phyloP scores from a whole-genome alignment of 2,888 invertebrate genomes.

The Balanococcus diminutus region DNA sequence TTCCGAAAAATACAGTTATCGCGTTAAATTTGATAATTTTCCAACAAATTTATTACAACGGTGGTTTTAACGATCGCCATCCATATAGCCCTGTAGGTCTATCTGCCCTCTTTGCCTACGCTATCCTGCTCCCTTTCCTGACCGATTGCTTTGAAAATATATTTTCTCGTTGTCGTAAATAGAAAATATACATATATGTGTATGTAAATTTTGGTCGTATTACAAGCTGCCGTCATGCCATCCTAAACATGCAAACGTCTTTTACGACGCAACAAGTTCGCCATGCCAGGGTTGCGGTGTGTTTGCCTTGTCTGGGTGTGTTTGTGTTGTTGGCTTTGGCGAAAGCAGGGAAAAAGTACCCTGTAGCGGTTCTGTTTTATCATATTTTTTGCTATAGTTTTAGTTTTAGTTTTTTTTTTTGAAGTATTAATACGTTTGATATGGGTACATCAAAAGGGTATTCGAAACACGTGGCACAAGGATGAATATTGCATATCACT shows the following conservation, averaged over 20 bases:
- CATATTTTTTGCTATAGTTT: not conserved
- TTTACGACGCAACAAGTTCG: not conserved
- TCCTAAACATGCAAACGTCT: not conserved
- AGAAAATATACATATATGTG: not conserved
- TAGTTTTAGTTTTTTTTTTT: too few species aligned
- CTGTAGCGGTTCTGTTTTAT: not conserved
- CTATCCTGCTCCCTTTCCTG: not conserved
- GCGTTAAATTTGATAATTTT: not conserved
- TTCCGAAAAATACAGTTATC: not conserved
- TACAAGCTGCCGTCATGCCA: not conserved
- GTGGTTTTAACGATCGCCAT: not conserved
- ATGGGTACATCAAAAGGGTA: too few species aligned
- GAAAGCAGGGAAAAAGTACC: not conserved
- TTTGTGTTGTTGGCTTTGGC: not conserved
- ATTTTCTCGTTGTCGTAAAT: not conserved
- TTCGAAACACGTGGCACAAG: too few species aligned
- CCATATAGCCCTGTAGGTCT: not conserved
- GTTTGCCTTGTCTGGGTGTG: too few species aligned
- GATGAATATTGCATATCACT: too few species aligned
- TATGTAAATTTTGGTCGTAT: not conserved
- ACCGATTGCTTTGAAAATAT: not conserved
- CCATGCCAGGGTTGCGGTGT: too few species aligned
- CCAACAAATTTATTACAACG: not conserved
- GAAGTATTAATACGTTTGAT: too few species aligned
- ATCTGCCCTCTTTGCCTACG: not conserved